phyloP scores from a whole-genome alignment of 2,797 vertebrate species.

The Girardinus metallicus region DNA sequence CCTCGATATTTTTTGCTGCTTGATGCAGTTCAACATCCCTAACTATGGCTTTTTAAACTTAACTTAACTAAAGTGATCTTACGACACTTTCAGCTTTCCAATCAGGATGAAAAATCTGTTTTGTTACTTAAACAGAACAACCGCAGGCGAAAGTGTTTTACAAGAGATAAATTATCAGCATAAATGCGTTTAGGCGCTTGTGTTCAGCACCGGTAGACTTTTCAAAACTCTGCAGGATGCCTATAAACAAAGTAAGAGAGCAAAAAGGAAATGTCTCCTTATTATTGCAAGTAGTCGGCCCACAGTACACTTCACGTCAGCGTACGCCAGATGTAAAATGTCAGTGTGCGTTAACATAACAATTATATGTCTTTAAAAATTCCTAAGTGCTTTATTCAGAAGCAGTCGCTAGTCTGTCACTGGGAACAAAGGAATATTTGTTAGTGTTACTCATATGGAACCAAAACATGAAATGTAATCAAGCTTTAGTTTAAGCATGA shows the following conservation, averaged over 20 bases:
- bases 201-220: neutral
- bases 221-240: conserved; percentile 3
- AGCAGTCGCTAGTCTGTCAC: conserved; percentile 60
- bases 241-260: conserved; percentile 17
- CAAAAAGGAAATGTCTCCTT: conserved; percentile 21
- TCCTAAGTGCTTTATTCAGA: conserved; percentile 56
- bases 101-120: neutral
- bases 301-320: conserved; percentile 15
- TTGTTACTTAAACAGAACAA: neutral
- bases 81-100: neutral
- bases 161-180: neutral
- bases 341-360: conserved; percentile 54
- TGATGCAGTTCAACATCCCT: neutral
- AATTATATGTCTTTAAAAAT: conserved; percentile 60
- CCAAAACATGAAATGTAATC: conserved; percentile 69
- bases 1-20: neutral
- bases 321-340: conserved; percentile 49
- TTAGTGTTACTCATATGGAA: conserved; percentile 66
- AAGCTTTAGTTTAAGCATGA: conserved; percentile 67
- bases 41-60: neutral
- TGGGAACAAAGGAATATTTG: conserved; percentile 58
- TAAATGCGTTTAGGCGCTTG: neutral
- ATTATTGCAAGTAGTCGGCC: conserved; percentile 39
- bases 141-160: neutral
- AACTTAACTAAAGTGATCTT: neutral